These are phyloP conservation scores for Ptyas mucosa DNA, from an alignment of 2,113 vertebrate species.

Conservation along the genomic window DNA sequence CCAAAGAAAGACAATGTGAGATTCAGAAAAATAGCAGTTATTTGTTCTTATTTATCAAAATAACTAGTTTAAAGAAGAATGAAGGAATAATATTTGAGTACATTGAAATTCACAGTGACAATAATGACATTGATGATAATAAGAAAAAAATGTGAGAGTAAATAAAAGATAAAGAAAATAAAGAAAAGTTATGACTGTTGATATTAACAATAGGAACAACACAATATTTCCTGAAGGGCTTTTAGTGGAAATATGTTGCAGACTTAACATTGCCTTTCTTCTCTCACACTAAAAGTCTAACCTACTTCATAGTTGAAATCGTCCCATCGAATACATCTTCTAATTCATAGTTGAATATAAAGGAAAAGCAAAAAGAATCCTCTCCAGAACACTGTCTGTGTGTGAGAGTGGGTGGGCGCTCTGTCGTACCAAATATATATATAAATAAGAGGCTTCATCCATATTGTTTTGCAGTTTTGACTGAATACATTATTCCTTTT, in stretches of 20 bases:
- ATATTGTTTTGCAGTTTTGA: not conserved
- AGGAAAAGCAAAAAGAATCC: not conserved
- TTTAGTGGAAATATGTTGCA: not conserved
- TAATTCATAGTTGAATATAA: not conserved
- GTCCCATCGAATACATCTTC: not conserved
- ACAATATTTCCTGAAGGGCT: not conserved
- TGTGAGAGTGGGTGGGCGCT: not conserved
- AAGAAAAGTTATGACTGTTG: not conserved
- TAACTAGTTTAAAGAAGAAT: not conserved
- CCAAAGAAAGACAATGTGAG: not conserved
- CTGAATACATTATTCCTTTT: not conserved
- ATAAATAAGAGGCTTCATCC: not conserved
- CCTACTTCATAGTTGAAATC: not conserved
- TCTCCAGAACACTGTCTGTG: not conserved
- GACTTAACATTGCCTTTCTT: not conserved
- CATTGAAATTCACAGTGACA: not conserved
- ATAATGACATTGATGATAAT: not conserved
- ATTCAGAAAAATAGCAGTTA: not conserved
- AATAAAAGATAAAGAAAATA: not conserved
- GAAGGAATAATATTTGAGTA: not conserved
- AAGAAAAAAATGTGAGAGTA: not conserved
- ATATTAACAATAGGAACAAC: not conserved
- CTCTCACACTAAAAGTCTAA: not conserved
- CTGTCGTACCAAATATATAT: not conserved
- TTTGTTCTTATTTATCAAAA: not conserved